Conservation (phyloP, 2,113 vertebrate genomes). For the Tretioscincus oriximinensis region DNA sequence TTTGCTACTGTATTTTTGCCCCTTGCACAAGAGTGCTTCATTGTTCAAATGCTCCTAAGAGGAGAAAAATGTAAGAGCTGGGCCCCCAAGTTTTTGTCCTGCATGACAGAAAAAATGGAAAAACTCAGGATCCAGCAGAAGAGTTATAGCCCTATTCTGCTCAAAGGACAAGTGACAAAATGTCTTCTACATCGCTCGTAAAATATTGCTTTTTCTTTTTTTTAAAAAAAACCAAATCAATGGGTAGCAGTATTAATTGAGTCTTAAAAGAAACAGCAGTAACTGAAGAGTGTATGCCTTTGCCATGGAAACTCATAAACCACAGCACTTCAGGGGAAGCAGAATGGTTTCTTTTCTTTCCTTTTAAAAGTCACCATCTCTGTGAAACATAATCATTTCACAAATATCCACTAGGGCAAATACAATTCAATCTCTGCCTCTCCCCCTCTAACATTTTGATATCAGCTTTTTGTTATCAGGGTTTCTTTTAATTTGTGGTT, state of each 20-base stretch:
- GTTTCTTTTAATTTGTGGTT: constrained; percentile 5
- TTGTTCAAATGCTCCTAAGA: neutral
- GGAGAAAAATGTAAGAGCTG: neutral
- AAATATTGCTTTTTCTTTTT: neutral
- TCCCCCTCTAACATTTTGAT: constrained; percentile 1
- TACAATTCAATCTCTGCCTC: neutral
- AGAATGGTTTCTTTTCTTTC: neutral
- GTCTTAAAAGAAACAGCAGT: neutral
- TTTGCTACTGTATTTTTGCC: neutral
- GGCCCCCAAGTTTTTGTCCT: neutral
- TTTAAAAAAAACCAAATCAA: neutral
- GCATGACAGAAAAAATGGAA: neutral
- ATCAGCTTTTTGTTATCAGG: neutral
- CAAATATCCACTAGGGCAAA: neutral
- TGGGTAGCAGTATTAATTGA: neutral
- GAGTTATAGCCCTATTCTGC: neutral
- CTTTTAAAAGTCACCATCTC: neutral
- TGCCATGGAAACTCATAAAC: neutral
- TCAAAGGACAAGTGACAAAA: neutral
- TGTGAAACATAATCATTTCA: neutral
- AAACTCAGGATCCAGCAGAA: neutral
- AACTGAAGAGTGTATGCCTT: neutral
- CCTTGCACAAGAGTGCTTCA: neutral
- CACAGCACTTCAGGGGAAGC: neutral
- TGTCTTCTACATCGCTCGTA: neutral